A percentile compares a stretch with the other conserved stretches of the same genome.
Evolutionary conservation across 2,113 vertebrate genomes (phyloP).

Genomic region (Fregetta grallaria): DNA sequence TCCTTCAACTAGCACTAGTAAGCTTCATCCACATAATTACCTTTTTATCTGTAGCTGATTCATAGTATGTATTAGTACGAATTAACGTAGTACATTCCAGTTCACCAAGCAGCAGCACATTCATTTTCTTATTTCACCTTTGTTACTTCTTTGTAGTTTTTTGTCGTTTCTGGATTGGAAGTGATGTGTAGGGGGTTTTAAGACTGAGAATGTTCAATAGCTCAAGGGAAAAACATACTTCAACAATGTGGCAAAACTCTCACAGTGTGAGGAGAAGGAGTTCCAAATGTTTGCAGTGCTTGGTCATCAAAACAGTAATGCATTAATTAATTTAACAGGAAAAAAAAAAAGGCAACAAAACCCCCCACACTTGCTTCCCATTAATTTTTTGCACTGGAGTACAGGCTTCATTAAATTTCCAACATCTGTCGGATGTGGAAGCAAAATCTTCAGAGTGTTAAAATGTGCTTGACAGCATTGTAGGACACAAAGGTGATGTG

Average conservation of each 20-base stretch:
- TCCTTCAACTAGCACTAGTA: not conserved
- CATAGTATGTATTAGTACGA: not conserved
- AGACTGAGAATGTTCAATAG: not conserved
- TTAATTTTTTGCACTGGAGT: not conserved
- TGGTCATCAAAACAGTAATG: not conserved
- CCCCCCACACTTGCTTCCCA: accelerated
- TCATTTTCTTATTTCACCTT: not conserved
- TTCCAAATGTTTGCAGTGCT: not conserved
- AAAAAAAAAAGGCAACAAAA: not conserved
- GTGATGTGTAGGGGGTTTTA: not conserved
- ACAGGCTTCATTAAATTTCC: not conserved
- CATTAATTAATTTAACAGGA: not conserved
- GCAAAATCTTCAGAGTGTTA: not conserved
- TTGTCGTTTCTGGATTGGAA: not conserved
- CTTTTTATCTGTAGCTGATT: not conserved
- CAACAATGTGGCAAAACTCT: not conserved
- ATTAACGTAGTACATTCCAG: not conserved
- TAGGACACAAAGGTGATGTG: not conserved
- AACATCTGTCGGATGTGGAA: not conserved
- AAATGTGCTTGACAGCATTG: not conserved
- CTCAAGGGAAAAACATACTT: not conserved
- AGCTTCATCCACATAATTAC: not conserved
- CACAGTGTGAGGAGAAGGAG: not conserved
- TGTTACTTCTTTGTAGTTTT: not conserved
- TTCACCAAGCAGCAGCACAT: not conserved